Base-by-base conservation (phyloP, 1,140 invertebrate genomes). In the Caerostris darwini region DNA sequence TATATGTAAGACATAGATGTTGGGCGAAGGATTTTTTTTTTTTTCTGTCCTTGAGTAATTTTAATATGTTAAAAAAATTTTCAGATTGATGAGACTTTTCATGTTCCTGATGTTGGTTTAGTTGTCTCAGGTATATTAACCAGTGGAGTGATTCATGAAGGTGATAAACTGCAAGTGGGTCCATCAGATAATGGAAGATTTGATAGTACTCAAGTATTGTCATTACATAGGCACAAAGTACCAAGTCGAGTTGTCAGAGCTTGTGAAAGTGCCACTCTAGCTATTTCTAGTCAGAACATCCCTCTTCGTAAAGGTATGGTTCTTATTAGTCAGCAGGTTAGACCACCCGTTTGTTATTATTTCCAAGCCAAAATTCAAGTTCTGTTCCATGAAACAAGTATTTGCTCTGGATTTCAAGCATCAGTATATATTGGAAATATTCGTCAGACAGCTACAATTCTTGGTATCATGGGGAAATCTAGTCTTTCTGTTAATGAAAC, bases 351-450 rank as follows among this genome's bases (percentile, higher is more conserved):
- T 14, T 94, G 94, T 85, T 77, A 92, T 90, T 94, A 89, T 93
- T 97, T 97, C 95, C 95, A 96, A 97, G 99, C 99, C 0, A 98
- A 97, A 89, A 97, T 99, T 5, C 97, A 97, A 61, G 97, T 99
- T 7, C 96, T 99, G 8, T 98, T 98, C 95, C 98, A 99, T 96
- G 97, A 97, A 0, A 98, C 97, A 3, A 97, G 97, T 50, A 99
- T 99, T 94, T 97, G 97, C 94, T 97, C 97, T 7, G 98, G 98
- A 19, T 99, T 99, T 96, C 98, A 99, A 97, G 98, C 98, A 54
- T 99, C 98, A 0, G 97, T 99, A 3, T 98, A 99, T 95, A 98
- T 99, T 93, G 99, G 98, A 3, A 99, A 99, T 95, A 98, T 99
- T 17, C 96, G 98, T 10, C 99, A 99, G 96, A 99, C 99, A 0